Conservation (phyloP, 2,888 invertebrate genomes). For the Sinohyriopsis cumingii region DNA sequence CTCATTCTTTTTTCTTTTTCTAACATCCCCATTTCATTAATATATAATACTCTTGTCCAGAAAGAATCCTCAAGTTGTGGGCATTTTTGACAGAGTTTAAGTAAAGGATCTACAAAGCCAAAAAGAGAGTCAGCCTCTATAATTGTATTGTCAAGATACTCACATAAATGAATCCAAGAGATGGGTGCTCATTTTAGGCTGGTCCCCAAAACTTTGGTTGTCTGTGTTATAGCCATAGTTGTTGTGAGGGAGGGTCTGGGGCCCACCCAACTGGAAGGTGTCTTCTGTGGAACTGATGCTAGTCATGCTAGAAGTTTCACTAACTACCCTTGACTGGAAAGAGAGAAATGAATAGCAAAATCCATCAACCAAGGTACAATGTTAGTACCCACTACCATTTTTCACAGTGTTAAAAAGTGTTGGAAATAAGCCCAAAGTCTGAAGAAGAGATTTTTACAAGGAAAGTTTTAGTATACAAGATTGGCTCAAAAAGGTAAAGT, state of each 20-base stretch:
- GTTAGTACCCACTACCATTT: background rate
- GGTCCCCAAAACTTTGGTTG: conserved; percentile 48
- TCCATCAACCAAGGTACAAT: background rate
- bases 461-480: no score
- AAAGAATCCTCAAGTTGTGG: no score
- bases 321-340: conserved; percentile 60
- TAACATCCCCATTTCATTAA: no score
- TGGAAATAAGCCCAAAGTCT: no score
- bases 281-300: conserved; percentile 59
- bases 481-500: no score
- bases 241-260: conserved; percentile 24
- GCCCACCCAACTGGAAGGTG: conserved; percentile 59
- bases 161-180: conserved; percentile 69
- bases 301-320: conserved; percentile 63
- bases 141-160: conserved; percentile 45
- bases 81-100: background rate
- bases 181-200: conserved; percentile 59
- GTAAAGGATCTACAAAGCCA: background rate
- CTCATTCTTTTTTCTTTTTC: no score
- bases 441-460: no score
- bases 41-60: no score
- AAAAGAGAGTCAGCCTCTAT: conserved; percentile 3
- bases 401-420: background rate
- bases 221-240: conserved; percentile 11
- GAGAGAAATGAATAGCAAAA: conserved; percentile 22